Evolutionary conservation across 92 coral and sea anemone genomes (phyloP).

Genomic region (Palythoa heliodiscus): DNA sequence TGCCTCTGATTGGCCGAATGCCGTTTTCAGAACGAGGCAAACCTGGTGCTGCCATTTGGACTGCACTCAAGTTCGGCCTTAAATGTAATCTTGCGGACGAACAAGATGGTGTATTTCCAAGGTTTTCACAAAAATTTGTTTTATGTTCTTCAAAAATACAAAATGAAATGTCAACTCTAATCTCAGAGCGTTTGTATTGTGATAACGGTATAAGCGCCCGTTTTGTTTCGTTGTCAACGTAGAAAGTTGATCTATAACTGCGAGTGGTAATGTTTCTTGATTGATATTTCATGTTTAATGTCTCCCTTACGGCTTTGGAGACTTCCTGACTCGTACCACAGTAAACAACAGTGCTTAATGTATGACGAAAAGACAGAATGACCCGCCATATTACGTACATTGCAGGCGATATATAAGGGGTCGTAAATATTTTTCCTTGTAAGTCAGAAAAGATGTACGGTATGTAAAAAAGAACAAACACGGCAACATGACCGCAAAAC

Average conservation of each 20-base stretch:
- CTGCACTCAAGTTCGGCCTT: neutral
- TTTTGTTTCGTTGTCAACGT: neutral
- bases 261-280: neutral
- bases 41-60: neutral
- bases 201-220: neutral
- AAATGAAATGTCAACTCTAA: neutral
- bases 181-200: neutral
- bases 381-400: neutral
- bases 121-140: neutral
- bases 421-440: neutral
- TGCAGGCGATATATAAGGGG: neutral
- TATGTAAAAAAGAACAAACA: conserved; percentile 6
- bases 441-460: neutral
- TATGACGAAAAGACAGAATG: conserved; percentile 28
- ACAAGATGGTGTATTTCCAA: too few relatives aligned
- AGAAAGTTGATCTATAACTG: neutral
- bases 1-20: neutral
- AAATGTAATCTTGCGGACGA: neutral
- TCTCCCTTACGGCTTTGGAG: neutral
- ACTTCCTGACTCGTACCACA: conserved; percentile 13
- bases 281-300: neutral
- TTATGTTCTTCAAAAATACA: neutral
- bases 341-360: conserved; percentile 8
- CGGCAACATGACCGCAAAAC: neutral
- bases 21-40: neutral